phyloP scores from a whole-genome alignment of 2,113 vertebrate species.

The Pheucticus melanocephalus region DNA sequence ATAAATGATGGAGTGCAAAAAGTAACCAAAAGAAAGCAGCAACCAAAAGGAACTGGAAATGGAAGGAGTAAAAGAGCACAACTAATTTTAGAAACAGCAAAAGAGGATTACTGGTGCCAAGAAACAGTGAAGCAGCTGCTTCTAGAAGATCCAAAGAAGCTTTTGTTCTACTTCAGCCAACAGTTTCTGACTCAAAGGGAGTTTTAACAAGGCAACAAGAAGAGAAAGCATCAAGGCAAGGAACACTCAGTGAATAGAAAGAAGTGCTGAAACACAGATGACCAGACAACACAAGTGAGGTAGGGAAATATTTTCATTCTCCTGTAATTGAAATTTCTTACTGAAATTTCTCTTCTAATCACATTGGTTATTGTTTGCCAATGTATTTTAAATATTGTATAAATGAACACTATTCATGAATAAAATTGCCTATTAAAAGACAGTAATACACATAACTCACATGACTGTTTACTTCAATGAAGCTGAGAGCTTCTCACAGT shows the following conservation, averaged over 20 bases:
- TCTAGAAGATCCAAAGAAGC: background rate
- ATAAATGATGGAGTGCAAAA: background rate
- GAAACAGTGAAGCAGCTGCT: background rate
- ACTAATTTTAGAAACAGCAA: constrained; percentile 1
- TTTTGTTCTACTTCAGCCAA: background rate
- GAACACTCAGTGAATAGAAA: background rate
- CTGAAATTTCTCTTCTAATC: background rate
- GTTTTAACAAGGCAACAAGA: background rate
- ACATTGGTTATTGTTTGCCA: background rate
- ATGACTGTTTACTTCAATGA: background rate
- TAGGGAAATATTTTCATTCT: background rate
- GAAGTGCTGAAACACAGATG: background rate
- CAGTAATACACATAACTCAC: background rate
- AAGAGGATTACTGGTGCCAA: background rate
- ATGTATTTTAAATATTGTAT: background rate
- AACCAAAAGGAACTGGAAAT: background rate
- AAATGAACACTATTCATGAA: background rate
- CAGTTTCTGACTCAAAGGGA: background rate
- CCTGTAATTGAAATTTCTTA: background rate
- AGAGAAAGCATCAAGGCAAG: background rate
- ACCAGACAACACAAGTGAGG: background rate
- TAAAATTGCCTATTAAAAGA: background rate
- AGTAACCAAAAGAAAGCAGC: background rate
- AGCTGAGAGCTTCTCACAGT: background rate
- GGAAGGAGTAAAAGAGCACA: background rate